phyloP scores from a whole-genome alignment of 2,113 vertebrate species.

The Antidorcas marsupialis region DNA sequence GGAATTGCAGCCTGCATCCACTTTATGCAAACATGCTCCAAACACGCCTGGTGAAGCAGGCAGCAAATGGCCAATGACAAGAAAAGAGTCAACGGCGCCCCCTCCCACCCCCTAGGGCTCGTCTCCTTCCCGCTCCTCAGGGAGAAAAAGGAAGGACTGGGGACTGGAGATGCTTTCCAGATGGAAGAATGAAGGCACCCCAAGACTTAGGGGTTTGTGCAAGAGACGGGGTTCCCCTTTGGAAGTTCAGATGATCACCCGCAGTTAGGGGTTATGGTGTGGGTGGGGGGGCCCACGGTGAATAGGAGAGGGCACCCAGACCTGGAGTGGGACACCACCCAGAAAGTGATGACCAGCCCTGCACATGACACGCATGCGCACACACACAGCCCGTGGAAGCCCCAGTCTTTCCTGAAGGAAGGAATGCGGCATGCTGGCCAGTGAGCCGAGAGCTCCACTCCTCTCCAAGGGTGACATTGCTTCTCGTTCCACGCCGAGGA shows the following conservation, averaged over 20 bases:
- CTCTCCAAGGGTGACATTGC: not conserved
- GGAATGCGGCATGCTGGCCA: not conserved
- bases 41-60: constrained; percentile 78
- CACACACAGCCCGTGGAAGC: not conserved
- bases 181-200: constrained; percentile 3
- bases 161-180: not conserved
- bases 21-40: constrained; percentile 86
- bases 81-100: constrained; percentile 28
- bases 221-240: not conserved
- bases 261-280: not conserved
- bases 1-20: constrained; percentile 85
- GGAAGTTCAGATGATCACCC: not conserved
- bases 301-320: not conserved
- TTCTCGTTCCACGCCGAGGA: not conserved
- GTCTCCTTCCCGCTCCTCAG: not conserved
- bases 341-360: not conserved
- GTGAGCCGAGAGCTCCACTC: not conserved
- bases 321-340: not conserved
- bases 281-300: not conserved
- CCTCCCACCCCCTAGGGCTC: not conserved
- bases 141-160: not conserved
- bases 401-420: not conserved
- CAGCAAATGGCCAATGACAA: constrained; percentile 77
- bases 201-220: not conserved
- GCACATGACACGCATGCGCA: fast-evolving